Evolutionary conservation across 2,888 invertebrate species (phyloP).

Genomic region (Noctua fimbriata): DNA sequence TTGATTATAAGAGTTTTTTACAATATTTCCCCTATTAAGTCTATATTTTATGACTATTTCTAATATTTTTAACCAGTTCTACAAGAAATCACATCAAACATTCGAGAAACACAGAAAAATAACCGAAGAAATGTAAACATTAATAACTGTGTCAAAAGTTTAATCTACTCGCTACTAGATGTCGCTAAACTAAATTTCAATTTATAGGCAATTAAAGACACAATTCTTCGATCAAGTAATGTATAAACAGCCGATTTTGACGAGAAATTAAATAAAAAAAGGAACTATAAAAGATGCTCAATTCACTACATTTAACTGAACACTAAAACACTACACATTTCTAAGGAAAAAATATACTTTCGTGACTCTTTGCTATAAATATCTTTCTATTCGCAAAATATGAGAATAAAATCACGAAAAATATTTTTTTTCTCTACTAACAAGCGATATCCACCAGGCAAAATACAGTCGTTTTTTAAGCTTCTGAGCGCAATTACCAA

Average conservation of each 20-base stretch:
- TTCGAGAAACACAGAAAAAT: conserved; percentile 20
- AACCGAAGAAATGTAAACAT: conserved; percentile 55
- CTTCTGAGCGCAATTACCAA: conserved; percentile 19
- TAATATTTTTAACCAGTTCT: conserved; percentile 50
- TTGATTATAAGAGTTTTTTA: conserved; percentile 65
- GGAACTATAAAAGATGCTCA: conserved; percentile 42
- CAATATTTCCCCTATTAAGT: conserved; percentile 62
- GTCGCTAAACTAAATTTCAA: conserved; percentile 22
- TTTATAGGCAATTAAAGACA: neutral
- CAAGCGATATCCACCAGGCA: conserved; percentile 43
- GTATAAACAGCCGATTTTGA: conserved; percentile 65
- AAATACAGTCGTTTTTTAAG: conserved; percentile 49
- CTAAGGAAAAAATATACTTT: conserved; percentile 26
- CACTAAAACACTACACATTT: conserved; percentile 32
- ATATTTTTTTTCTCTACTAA: conserved; percentile 22
- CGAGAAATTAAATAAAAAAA: conserved; percentile 35
- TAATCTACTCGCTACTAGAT: conserved; percentile 47
- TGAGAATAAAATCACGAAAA: conserved; percentile 13
- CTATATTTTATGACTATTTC: conserved; percentile 48
- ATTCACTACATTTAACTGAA: conserved; percentile 30
- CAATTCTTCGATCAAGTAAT: conserved; percentile 45
- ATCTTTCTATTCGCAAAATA: neutral
- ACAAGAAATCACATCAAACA: conserved; percentile 45
- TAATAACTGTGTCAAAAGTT: conserved; percentile 4
- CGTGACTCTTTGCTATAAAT: neutral